phyloP scores from a whole-genome alignment of 2,888 invertebrate species.

The Spisula solida region DNA sequence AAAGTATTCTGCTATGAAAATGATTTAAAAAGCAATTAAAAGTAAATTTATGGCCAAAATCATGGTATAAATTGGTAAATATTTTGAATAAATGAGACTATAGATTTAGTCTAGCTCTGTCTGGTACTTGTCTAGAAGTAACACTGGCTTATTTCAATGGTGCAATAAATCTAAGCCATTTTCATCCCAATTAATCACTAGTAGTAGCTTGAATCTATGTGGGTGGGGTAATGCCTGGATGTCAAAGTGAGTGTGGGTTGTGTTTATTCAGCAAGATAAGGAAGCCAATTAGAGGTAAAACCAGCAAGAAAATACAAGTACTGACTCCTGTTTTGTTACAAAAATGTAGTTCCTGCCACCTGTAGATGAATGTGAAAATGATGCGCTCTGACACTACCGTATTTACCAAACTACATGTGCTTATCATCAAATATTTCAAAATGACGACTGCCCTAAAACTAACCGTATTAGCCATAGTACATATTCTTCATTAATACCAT shows the following conservation, averaged over 20 bases:
- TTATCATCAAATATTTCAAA: background rate
- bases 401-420: background rate
- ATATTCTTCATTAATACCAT: too few species aligned
- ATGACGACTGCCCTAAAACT: too few species aligned
- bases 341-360: conserved; percentile 29
- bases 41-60: background rate
- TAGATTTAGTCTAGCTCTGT: background rate
- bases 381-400: background rate
- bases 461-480: too few species aligned
- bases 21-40: background rate
- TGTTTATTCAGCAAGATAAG: conserved; percentile 52
- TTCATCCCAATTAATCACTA: conserved; percentile 21
- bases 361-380: conserved; percentile 32
- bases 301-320: conserved; percentile 36
- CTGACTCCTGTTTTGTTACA: conserved; percentile 38
- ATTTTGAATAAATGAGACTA: conserved; percentile 8
- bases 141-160: conserved; percentile 13
- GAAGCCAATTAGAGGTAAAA: conserved; percentile 48
- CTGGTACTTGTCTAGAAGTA: background rate
- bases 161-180: background rate
- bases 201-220: conserved; percentile 20
- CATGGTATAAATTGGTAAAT: background rate
- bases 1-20: background rate
- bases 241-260: conserved; percentile 32
- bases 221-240: conserved; percentile 40